Percentiles rank a stretch among this genome's conserved stretches.
phyloP scores from a whole-genome alignment of 37 sponge, comb jelly and placozoan genomes.

The Amphimedon queenslandica region DNA sequence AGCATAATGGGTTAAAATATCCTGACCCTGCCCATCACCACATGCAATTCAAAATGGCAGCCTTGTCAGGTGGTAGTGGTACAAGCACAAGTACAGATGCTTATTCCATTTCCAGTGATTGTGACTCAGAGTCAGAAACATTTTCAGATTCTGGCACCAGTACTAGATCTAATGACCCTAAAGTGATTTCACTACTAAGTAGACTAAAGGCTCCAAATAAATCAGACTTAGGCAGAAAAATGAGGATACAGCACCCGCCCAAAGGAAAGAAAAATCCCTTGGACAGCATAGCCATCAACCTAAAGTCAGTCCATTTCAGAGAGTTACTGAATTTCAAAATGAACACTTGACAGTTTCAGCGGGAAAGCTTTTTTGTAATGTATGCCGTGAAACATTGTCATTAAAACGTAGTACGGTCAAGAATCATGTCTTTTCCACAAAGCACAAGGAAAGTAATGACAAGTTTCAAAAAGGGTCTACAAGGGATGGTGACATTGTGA shows the following conservation, averaged over 20 bases:
- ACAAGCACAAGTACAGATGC: too few relatives aligned
- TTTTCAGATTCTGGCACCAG: too few relatives aligned
- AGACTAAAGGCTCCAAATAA: neutral
- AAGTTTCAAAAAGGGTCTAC: neutral
- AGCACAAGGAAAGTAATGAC: slow-evolving; percentile 1
- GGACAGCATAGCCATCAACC: neutral
- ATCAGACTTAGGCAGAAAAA: neutral
- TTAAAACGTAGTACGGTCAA: neutral
- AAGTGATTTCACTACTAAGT: neutral
- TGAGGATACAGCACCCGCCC: neutral
- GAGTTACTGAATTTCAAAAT: slow-evolving; percentile 5
- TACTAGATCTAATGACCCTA: neutral
- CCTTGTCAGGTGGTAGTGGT: too few relatives aligned
- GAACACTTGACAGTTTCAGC: neutral
- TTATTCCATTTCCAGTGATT: too few relatives aligned
- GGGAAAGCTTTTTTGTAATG: slow-evolving; percentile 8
- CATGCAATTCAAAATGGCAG: too few relatives aligned
- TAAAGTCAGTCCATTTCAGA: neutral
- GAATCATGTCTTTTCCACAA: neutral
- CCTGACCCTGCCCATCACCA: too few relatives aligned
- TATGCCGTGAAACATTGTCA: slow-evolving; percentile 1
- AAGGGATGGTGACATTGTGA: neutral
- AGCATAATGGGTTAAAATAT: too few relatives aligned
- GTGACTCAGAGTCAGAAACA: too few relatives aligned
- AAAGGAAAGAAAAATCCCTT: neutral